Evolutionary conservation across 2,888 invertebrate species (phyloP), one percentile per base, ranked within the genome.

Genomic region (Erynnis tages): DNA sequence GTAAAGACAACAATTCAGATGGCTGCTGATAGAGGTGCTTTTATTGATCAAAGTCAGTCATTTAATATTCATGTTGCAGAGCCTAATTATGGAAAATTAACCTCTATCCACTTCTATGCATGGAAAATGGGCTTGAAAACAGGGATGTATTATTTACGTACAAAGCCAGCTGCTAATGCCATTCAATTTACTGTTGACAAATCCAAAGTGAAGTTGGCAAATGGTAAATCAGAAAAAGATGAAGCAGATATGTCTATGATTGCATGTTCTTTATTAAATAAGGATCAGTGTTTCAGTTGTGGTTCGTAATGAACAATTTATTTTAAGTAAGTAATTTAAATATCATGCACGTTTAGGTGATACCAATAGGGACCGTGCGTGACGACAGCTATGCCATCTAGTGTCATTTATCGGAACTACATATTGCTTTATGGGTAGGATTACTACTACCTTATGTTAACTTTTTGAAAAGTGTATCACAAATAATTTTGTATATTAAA

Each of bases 151-250:
- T 99, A 99, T 78, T 89, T 99, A 59, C 92, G 98, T 43, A 98
- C 98, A 0, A 98, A 98, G 76, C 97, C 99, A 4, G 99, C 99
- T 0, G 97, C 96, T 1, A 95, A 96, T 78, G 97, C 99, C 3
- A 97, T 99, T 63, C 98, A 99, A 76, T 99, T 99, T 79, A 99
- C 99, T 0, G 98, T 99, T 0, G 98, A 99, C 80, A 98, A 98
- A 76, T 70, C 79, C 1, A 87, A 85, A 66, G 77, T 76, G 4
- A 74, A 65, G 56, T 65, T 61, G 1, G 69, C 59, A 17, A 62
- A 69, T 61, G 76, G 74, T 7, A 79, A 74, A 56, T 61, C 68
- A 2, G 81, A 82, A 21, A 66, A 65, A 37, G 84, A 83, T 49
- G 82, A 83, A 13, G 78, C 76, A 23, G 92, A 93, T 67, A 92